These are phyloP conservation scores for Allygus modestus DNA, from an alignment of 2,888 invertebrate genomes.

Conservation along the genomic window DNA sequence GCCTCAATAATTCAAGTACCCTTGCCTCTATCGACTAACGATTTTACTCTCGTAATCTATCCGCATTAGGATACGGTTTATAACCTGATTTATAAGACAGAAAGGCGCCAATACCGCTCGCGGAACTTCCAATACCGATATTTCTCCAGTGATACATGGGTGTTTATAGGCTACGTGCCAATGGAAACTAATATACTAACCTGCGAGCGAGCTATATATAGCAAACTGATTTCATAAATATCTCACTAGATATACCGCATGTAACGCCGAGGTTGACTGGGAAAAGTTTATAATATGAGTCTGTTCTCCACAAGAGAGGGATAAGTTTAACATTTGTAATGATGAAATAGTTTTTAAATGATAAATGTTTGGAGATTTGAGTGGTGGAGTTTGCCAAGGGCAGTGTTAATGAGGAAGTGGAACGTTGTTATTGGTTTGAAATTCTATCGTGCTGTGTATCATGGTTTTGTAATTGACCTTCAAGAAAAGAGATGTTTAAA, in stretches of 20 bases:
- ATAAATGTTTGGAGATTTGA: no score
- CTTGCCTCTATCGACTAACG: background rate
- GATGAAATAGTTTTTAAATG: no score
- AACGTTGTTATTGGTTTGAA: no score
- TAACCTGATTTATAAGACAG: constrained; percentile 1
- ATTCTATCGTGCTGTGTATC: no score
- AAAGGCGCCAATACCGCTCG: background rate
- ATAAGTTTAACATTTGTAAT: no score
- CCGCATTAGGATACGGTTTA: background rate
- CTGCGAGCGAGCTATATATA: constrained; percentile 27
- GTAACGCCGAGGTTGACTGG: background rate
- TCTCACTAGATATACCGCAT: background rate
- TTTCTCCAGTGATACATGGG: background rate
- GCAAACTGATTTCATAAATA: constrained; percentile 26
- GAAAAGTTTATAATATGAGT: background rate
- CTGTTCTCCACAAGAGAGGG: no score
- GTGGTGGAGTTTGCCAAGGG: no score
- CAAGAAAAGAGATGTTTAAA: no score
- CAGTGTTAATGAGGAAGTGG: no score
- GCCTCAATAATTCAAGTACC: no score
- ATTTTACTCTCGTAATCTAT: background rate
- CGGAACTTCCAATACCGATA: background rate
- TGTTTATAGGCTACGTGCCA: constrained; percentile 14
- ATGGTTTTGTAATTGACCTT: no score
- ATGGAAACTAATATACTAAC: constrained; percentile 8